Conservation (phyloP, 2,113 vertebrate species). For the Oplegnathus fasciatus region DNA sequence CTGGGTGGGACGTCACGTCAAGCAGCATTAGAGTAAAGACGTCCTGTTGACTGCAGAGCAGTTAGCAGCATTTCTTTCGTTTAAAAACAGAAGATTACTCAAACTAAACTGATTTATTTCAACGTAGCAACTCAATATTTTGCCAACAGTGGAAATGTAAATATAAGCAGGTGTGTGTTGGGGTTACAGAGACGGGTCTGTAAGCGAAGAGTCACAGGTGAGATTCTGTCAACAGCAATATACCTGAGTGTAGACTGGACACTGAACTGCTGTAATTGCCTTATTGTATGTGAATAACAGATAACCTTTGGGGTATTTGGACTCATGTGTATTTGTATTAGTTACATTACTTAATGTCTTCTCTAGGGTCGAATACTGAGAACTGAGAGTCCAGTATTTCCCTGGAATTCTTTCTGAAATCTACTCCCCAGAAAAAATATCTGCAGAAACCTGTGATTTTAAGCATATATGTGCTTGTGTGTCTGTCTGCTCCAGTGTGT, state of each 20-base stretch:
- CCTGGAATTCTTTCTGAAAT: background rate
- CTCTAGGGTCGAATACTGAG: too few relatives aligned
- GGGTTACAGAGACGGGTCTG: slow-evolving; percentile 26
- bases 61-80: slow-evolving; percentile 18
- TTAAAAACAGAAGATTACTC: slow-evolving; percentile 6
- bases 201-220: slow-evolving; percentile 45
- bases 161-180: slow-evolving; percentile 31
- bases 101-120: slow-evolving; percentile 18
- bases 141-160: slow-evolving; percentile 43
- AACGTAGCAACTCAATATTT: slow-evolving; percentile 30
- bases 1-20: slow-evolving; percentile 61
- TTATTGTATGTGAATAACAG: background rate
- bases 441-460: background rate
- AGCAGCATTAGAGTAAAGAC: slow-evolving; percentile 36
- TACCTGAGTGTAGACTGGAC: slow-evolving; percentile 36
- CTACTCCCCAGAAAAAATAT: background rate
- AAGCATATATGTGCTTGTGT: background rate
- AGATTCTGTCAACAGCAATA: slow-evolving; percentile 30
- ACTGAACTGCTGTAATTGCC: slow-evolving; percentile 18
- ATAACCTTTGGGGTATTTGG: background rate
- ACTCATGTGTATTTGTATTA: background rate
- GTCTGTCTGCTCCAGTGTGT: background rate
- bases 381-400: background rate
- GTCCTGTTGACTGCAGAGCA: slow-evolving; percentile 12
- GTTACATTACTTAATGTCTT: background rate